Evolutionary conservation across 2,888 invertebrate genomes (phyloP).

Genomic region (Caenorhabditis macrosperma): DNA sequence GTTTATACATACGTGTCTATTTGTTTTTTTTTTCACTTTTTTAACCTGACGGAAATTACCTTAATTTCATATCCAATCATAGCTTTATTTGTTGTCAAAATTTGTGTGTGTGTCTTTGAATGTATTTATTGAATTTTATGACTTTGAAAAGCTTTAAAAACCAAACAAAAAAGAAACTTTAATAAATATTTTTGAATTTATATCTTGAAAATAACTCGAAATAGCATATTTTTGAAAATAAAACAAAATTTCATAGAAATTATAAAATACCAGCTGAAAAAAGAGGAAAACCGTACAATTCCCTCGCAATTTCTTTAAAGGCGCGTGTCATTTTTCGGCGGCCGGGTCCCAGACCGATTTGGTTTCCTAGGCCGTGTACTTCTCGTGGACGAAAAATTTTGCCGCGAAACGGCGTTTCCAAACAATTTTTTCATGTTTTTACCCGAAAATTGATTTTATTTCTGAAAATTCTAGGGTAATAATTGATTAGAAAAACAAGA

Average conservation of each 20-base stretch:
- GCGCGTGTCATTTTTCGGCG: background rate
- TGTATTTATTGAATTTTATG: slow-evolving; percentile 10
- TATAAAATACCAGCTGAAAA: no score
- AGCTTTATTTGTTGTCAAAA: slow-evolving; percentile 33
- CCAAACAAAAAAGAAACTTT: slow-evolving; percentile 10
- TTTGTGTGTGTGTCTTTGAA: background rate
- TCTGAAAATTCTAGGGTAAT: background rate
- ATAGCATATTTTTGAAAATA: no score
- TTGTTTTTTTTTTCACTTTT: background rate
- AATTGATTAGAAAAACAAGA: no score
- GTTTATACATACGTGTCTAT: slow-evolving; percentile 51
- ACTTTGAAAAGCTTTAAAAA: slow-evolving; percentile 25
- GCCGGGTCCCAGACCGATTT: background rate
- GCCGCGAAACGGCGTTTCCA: slow-evolving; percentile 9
- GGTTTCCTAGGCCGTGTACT: slow-evolving; percentile 6
- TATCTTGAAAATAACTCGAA: no score
- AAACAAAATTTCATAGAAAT: no score
- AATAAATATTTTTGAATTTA: slow-evolving; percentile 25
- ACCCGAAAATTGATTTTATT: background rate
- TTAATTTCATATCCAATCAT: slow-evolving; percentile 10
- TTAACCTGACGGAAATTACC: slow-evolving; percentile 12
- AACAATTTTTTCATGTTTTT: background rate
- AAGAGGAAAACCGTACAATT: no score
- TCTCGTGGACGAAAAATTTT: slow-evolving; percentile 7
- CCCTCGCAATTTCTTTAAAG: no score